Evolutionary conservation across 2,888 invertebrate genomes (phyloP).

Genomic region (Heliconius ethilla): DNA sequence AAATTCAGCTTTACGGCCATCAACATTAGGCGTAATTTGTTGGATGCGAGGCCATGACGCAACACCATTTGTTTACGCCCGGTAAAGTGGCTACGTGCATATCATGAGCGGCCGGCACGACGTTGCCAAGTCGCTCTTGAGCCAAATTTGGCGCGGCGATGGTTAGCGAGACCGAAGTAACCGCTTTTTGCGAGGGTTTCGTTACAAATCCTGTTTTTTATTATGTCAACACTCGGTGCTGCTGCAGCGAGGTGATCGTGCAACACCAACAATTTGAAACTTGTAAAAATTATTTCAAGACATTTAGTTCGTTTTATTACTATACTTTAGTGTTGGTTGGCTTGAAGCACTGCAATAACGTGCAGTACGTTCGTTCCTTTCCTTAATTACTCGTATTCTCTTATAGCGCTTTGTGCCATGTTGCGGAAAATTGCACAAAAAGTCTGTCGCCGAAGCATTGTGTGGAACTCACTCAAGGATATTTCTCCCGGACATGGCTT

Average conservation of each 20-base stretch:
- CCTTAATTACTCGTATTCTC: conserved; percentile 26
- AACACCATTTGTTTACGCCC: conserved; percentile 75
- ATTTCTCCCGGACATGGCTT: conserved; percentile 55
- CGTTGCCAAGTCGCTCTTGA: conserved; percentile 75
- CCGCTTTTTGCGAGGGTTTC: conserved; percentile 54
- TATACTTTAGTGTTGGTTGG: background rate
- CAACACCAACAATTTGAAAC: conserved; percentile 2
- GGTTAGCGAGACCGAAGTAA: conserved; percentile 57
- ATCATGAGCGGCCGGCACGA: conserved; percentile 47
- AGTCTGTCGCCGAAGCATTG: conserved; percentile 49
- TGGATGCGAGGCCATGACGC: conserved; percentile 62
- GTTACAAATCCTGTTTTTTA: conserved; percentile 42
- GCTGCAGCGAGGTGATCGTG: background rate
- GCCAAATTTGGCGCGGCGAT: conserved; percentile 71
- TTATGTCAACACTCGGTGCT: conserved; percentile 32
- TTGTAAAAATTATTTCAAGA: conserved; percentile 6
- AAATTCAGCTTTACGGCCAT: conserved; percentile 51
- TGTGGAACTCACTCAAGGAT: conserved; percentile 51
- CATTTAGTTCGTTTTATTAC: background rate
- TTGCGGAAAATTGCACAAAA: conserved; percentile 50
- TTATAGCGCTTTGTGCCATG: conserved; percentile 48
- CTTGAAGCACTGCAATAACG: background rate
- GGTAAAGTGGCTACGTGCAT: conserved; percentile 57
- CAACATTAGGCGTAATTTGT: conserved; percentile 57
- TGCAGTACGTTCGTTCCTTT: conserved; percentile 12